These are phyloP conservation scores for Clarias macrocephalus DNA, from an alignment of 2,113 vertebrate genomes.

Conservation along the genomic window DNA sequence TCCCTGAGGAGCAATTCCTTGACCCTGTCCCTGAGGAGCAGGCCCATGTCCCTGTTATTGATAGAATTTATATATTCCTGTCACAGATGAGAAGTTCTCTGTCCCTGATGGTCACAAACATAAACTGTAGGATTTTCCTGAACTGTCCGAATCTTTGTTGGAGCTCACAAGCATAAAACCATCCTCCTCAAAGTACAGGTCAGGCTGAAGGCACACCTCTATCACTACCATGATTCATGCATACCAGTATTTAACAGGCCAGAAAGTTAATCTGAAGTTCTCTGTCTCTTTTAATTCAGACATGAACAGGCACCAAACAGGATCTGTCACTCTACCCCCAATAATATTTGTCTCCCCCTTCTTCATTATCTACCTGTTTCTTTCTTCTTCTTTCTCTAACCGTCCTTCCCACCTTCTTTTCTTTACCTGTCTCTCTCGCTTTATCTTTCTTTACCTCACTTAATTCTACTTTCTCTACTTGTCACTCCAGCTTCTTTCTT, in stretches of 20 bases:
- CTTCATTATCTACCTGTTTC: neutral
- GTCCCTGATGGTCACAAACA: too few relatives aligned
- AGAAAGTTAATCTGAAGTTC: neutral
- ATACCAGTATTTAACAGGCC: neutral
- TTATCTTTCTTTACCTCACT: neutral
- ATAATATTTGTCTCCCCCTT: neutral
- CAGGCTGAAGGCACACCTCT: neutral
- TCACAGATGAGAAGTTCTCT: too few relatives aligned
- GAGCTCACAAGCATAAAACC: neutral
- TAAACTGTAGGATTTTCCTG: neutral
- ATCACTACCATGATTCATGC: neutral
- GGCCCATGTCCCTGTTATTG: too few relatives aligned
- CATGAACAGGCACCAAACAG: too few relatives aligned
- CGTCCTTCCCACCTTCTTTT: too few relatives aligned
- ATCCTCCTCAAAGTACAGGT: neutral
- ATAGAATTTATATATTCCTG: too few relatives aligned
- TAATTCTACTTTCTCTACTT: neutral
- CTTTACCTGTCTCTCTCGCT: neutral
- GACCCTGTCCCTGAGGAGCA: too few relatives aligned
- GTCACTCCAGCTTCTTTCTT: neutral
- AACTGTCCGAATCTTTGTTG: neutral
- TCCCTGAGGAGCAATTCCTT: too few relatives aligned
- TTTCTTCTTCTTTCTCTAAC: neutral
- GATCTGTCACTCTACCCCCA: neutral
- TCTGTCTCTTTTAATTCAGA: neutral